Evolutionary conservation across 1,140 invertebrate genomes (phyloP).

Genomic region (Drosophila burlai): DNA sequence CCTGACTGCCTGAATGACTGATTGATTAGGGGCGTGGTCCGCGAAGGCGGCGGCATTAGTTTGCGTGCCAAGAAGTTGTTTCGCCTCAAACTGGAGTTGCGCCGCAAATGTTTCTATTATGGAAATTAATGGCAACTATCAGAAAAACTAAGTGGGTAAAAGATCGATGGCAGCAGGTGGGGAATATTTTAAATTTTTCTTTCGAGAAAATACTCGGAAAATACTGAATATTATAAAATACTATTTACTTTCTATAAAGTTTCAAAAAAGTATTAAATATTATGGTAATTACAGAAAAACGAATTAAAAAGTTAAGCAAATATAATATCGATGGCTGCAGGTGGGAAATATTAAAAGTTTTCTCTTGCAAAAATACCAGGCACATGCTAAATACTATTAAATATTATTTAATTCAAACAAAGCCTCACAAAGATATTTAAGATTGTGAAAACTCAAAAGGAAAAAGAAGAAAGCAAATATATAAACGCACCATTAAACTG

Average conservation of each 20-base stretch:
- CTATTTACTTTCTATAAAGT: no score
- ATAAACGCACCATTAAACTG: not conserved
- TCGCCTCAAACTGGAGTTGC: conserved; percentile 1
- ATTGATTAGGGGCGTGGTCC: conserved; percentile 55
- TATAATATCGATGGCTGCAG: not conserved
- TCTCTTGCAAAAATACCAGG: no score
- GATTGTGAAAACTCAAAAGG: not conserved
- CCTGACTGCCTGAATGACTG: conserved; percentile 61
- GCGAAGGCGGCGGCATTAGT: conserved; percentile 13
- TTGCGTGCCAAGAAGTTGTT: conserved; percentile 52
- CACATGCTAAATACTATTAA: no score
- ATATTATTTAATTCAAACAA: not conserved
- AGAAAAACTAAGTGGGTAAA: conserved; percentile 22
- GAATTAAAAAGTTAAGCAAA: not conserved
- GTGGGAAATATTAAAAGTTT: no score
- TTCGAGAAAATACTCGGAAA: no score
- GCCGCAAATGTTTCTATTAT: conserved; percentile 45
- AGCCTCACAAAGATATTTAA: not conserved
- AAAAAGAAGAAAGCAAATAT: not conserved
- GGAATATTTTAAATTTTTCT: conserved; percentile 2
- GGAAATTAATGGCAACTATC: conserved; percentile 50
- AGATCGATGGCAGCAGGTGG: conserved; percentile 14
- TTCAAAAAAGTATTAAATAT: not conserved
- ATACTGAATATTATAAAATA: no score
- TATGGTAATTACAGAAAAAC: not conserved